Evolutionary conservation across 2,888 invertebrate genomes (phyloP), one percentile per base, ranked within the genome.

Genomic region (Agrochola lychnidis): DNA sequence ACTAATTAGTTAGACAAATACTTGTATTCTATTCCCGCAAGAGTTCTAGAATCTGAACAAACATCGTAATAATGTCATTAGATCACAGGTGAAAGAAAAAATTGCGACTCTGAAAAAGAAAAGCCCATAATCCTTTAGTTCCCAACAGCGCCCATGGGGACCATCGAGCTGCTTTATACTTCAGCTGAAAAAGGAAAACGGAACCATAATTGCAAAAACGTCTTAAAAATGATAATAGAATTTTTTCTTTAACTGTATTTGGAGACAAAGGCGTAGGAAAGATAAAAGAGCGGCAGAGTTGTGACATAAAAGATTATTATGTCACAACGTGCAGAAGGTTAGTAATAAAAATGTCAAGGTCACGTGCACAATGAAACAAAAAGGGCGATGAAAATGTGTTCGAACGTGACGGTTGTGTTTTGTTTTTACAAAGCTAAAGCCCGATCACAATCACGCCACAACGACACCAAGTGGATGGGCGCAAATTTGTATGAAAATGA

Each of bases 211-310:
- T 74, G 74, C 70, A 59, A 76, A 79, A 79, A 71, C 56, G 70
- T 51, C 73, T 85, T 73, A 79, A 79, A 82, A 81, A 88, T 79
- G 62, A 73, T 78, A 82, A 85, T 77, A 76, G 40, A 74, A 7
- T 53, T 82, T 79, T 78, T 82, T 74, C 83, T 78, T 70, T 69
- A 81, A 86, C 76, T 73, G 72, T 75, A 83, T 82, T 82, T 70
- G 73, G 72, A 79, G 76, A 84, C 84, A 87, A 87, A 86, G 68
- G 82, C 70, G 67, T 79, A 73, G 53, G 67, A 51, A 64, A 82
- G 76, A 82, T 79, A 84, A 86, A 86, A 73, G 56, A 63, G 62
- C 45, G 73, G 51, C 63, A 76, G 67, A 73, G 76, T 19, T 9
- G 56, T 53, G 25, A 12, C 36, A 42, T 30, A 45, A 68, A 63